Evolutionary conservation across 2,113 vertebrate species (phyloP).

Genomic region (Pipa parva): DNA sequence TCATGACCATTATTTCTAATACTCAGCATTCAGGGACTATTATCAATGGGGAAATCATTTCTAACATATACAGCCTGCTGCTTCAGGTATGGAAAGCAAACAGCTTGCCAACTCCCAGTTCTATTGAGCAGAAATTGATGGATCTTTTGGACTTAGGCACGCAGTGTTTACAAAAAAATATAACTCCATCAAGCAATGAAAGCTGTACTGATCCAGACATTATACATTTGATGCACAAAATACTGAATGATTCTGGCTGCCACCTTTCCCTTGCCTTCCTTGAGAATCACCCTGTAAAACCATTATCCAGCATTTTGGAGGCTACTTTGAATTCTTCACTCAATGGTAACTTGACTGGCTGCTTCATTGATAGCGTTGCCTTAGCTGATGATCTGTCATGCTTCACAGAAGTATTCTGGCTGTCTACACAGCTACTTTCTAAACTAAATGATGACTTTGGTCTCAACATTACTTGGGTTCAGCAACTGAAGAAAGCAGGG

Average conservation of each 20-base stretch:
- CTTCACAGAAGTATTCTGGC: background rate
- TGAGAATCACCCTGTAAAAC: background rate
- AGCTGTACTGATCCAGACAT: constrained; percentile 4
- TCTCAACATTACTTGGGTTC: constrained; percentile 17
- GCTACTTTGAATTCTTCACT: background rate
- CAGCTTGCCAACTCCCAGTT: background rate
- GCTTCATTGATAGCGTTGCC: background rate
- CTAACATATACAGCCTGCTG: constrained; percentile 50
- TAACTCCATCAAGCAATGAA: background rate
- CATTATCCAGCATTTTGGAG: background rate
- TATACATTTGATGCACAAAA: background rate
- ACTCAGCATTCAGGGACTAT: constrained; percentile 46
- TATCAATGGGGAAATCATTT: constrained; percentile 52
- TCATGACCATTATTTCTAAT: constrained; percentile 48
- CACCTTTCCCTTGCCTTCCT: background rate
- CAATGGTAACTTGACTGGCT: background rate
- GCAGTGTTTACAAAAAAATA: background rate
- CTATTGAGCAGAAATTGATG: background rate
- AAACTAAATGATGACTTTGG: background rate
- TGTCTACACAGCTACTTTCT: background rate
- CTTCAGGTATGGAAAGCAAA: constrained; percentile 8
- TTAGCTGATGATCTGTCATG: constrained; percentile 2
- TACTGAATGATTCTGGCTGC: background rate
- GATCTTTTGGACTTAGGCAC: constrained; percentile 12
- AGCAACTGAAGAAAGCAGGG: background rate